phyloP scores from a whole-genome alignment of 2,797 vertebrate species.

The Clarias platycephalus region DNA sequence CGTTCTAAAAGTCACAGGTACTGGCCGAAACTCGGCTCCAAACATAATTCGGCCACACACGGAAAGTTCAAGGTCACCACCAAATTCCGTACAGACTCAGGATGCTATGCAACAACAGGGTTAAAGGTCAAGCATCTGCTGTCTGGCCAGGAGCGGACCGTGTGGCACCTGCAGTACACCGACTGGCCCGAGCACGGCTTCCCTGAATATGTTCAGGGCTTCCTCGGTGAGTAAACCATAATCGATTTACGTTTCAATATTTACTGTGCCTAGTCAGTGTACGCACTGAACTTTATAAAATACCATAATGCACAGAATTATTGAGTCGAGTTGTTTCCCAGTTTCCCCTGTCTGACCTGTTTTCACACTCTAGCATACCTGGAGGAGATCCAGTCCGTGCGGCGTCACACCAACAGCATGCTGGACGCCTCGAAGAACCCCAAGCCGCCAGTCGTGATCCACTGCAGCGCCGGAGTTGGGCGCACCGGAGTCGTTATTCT shows the following conservation, averaged over 20 bases:
- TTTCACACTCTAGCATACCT: constrained; percentile 80
- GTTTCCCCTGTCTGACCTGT: background rate
- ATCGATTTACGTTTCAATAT: background rate
- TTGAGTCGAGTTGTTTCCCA: background rate
- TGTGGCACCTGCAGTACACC: constrained; percentile 98
- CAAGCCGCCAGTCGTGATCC: constrained; percentile 90
- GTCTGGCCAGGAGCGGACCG: constrained; percentile 92
- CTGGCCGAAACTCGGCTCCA: constrained; percentile 97
- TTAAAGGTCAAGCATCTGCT: constrained; percentile 96
- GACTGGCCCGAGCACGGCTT: constrained; percentile 97
- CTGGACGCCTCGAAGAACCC: constrained; percentile 84
- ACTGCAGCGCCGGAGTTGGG: constrained; percentile 93
- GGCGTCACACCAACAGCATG: constrained; percentile 95
- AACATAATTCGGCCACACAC: constrained; percentile 94
- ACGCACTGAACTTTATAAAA: background rate
- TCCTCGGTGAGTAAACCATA: constrained; percentile 82
- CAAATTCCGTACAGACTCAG: constrained; percentile 96
- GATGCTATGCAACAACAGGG: constrained; percentile 95
- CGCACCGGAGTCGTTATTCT: constrained; percentile 94
- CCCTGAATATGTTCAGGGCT: constrained; percentile 93
- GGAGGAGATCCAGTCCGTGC: constrained; percentile 95
- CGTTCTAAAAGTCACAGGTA: constrained; percentile 94
- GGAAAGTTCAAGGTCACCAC: constrained; percentile 99
- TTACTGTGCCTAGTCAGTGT: background rate
- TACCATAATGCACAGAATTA: background rate